These are phyloP conservation scores for Ichneumoninae sp. DNA, from an alignment of 2,888 invertebrate genomes.

Conservation along the genomic window DNA sequence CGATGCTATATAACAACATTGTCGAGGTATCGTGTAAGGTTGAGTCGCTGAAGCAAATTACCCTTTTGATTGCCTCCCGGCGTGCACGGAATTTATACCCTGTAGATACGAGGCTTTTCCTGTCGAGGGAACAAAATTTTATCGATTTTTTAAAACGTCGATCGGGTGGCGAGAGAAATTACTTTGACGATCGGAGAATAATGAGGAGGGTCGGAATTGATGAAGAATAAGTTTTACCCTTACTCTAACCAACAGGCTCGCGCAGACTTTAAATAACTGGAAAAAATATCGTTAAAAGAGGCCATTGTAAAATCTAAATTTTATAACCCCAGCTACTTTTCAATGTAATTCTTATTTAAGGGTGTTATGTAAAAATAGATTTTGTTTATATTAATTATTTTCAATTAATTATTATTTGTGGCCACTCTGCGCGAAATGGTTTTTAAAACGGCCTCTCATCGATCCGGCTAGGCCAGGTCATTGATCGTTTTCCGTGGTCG, in stretches of 20 bases:
- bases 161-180: too few relatives aligned
- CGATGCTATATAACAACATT: constrained; percentile 10
- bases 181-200: too few relatives aligned
- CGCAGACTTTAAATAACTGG: too few relatives aligned
- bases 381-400: neutral
- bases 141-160: too few relatives aligned
- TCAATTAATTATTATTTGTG: neutral
- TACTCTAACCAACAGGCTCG: too few relatives aligned
- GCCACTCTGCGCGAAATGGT: neutral
- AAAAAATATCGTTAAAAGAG: neutral
- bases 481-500: constrained; percentile 26
- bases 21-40: neutral
- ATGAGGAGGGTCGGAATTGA: too few relatives aligned
- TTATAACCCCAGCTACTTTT: too few relatives aligned
- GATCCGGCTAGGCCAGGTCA: neutral
- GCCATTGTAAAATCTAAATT: too few relatives aligned
- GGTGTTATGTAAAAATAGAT: neutral
- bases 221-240: too few relatives aligned
- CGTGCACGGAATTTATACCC: neutral
- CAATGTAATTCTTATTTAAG: neutral
- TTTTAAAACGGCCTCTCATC: neutral
- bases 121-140: neutral
- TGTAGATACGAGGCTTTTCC: neutral
- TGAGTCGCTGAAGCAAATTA: constrained; percentile 36
- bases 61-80: constrained; percentile 26